Conservation (phyloP, 2,113 vertebrate genomes). For the Muscicapa adusta region DNA sequence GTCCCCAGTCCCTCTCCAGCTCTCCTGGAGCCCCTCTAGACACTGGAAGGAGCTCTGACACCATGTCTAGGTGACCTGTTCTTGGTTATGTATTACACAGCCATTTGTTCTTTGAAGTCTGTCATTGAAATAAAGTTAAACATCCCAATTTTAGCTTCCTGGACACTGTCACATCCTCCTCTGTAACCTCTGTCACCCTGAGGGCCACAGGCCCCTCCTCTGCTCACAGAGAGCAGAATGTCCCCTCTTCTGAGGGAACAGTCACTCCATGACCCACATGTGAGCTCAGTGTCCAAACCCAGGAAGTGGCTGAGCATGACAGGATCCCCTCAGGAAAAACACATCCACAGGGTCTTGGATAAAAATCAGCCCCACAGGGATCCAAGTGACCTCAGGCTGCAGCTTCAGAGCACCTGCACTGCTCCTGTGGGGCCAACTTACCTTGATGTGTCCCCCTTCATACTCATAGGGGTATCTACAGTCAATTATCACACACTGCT, state of each 20-base stretch:
- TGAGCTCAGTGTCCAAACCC: background rate
- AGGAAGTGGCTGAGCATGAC: accelerated
- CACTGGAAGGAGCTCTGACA: background rate
- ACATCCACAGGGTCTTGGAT: accelerated
- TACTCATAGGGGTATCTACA: constrained; percentile 96
- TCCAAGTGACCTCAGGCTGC: background rate
- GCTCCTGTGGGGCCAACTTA: background rate
- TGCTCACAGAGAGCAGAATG: accelerated
- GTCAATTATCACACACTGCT: constrained; percentile 87
- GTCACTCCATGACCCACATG: accelerated
- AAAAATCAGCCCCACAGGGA: accelerated
- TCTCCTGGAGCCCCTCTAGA: background rate
- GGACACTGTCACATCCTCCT: background rate
- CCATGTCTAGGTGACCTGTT: background rate
- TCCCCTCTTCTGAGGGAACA: background rate
- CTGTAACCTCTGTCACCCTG: background rate
- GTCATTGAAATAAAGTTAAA: background rate
- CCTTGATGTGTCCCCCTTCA: constrained; percentile 94
- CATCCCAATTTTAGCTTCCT: background rate
- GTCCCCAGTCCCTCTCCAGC: background rate
- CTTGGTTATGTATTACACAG: background rate
- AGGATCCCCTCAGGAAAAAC: background rate
- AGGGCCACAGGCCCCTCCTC: background rate
- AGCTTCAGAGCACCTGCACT: background rate
- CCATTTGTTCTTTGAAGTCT: background rate